phyloP scores from a whole-genome alignment of 1,140 invertebrate species.

The Aphaenogaster ashmeadi region DNA sequence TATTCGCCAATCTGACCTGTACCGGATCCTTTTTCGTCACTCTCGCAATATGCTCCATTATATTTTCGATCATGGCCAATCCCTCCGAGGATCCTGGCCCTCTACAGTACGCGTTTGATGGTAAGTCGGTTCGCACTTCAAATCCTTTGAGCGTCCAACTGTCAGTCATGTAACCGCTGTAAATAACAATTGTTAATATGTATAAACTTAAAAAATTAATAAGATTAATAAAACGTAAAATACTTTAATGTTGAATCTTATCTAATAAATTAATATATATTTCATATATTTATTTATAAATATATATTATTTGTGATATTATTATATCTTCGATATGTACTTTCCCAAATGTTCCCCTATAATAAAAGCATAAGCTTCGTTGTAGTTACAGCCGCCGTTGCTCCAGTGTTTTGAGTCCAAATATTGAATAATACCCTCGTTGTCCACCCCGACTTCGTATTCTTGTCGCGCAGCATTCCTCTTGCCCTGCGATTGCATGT shows the following conservation, averaged over 20 bases:
- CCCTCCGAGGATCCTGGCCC: slow-evolving; percentile 90
- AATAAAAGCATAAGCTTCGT: slow-evolving; percentile 87
- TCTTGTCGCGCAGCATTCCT: slow-evolving; percentile 88
- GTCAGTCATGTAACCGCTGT: slow-evolving; percentile 88
- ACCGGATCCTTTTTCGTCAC: slow-evolving; percentile 90
- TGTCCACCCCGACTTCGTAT: slow-evolving; percentile 91
- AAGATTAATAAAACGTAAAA: not conserved
- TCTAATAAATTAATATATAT: not conserved
- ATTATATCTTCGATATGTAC: slow-evolving; percentile 11
- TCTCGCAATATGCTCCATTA: slow-evolving; percentile 94
- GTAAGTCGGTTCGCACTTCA: slow-evolving; percentile 89
- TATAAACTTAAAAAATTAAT: too few species aligned
- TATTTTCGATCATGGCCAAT: slow-evolving; percentile 90
- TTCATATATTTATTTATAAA: too few species aligned
- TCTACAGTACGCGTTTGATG: slow-evolving; percentile 89
- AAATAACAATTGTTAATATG: slow-evolving; percentile 23
- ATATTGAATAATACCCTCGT: slow-evolving; percentile 90
- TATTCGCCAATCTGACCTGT: slow-evolving; percentile 90
- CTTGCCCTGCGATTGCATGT: slow-evolving; percentile 91
- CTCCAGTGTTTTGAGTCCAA: slow-evolving; percentile 89
- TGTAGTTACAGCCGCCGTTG: slow-evolving; percentile 89
- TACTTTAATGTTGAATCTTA: not conserved
- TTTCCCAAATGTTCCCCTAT: slow-evolving; percentile 82
- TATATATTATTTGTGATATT: too few species aligned
- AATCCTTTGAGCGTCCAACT: slow-evolving; percentile 88